Evolutionary conservation across 2,797 vertebrate genomes (phyloP), one percentile per base, ranked within the genome.

Genomic region (Tinamus major): DNA sequence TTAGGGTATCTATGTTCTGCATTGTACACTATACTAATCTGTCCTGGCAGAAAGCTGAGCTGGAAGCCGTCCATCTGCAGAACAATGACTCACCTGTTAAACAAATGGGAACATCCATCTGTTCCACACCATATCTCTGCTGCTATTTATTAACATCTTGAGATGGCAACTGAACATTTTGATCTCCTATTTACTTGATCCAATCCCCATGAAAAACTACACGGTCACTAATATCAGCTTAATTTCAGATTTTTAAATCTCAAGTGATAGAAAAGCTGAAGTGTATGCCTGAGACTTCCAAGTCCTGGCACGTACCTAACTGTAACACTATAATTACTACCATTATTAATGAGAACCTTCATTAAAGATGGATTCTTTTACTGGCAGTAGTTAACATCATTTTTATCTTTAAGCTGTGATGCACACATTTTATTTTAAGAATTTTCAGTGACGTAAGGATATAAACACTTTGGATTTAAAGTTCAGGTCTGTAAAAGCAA

Each of bases 381-480:
- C 33, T 56, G 21, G 9, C 53, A 49, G 14, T 18, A 62, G 16
- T 31, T 53, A 59, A 9, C 24, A 44, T 12, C 15, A n/a, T 53
- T 80, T 78, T 79, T 39, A 20, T n/a, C 26, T 61, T n/a, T 72
- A 81, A 64, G 21, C 17, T 69, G 31, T 37, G 84, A 79, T 13
- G 7, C 17, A 59, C 13, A 71, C 0, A 4, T 26, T 72, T 46
- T 8, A 6, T 68, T 79, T 82, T 56, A 81, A 59, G 26, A 79
- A 74, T 78, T 85, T 23, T 64, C 31, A 29, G 5, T 23, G 10
- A 56, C 10, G 3, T 13, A 65, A 72, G 26, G 14, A 35, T 80
- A 44, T 13, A 70, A 91, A 86, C 5, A 35, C 3, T 5, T 79
- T 18, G 65, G 14, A 46, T 96, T 93, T 94, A 81, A 97, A 94